Base-by-base conservation (phyloP, 2,888 invertebrate genomes). In the Mythimna loreyi region DNA sequence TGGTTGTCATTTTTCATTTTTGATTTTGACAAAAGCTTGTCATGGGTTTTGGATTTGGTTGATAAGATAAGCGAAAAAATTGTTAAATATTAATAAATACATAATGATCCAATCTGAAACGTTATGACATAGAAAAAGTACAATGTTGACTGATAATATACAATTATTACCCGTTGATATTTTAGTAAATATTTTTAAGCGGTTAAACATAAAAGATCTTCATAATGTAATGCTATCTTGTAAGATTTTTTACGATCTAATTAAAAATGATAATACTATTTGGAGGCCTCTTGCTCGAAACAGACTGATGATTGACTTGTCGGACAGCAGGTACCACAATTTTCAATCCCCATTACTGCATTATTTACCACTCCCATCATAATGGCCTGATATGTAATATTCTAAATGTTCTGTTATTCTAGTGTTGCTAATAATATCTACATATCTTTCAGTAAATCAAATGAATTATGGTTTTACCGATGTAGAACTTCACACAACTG, bases 401-500 rank as follows among this genome's bases (percentile, higher is more conserved):
- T 62, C 3, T n/a, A 7, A 19, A 3, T 40, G 4, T 4, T 3
- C 0, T 11, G 59, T 72, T 21, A 25, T 16, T 3, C 21, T 19
- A 30, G 45, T 70, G 4, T 25, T 30, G 13, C 13, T 8, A 19
- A 40, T 8, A 73, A 43, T 3, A 23, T 6, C 23, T 47, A n/a
- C 13, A 19, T 57, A 28, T 45, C 13, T 78, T 78, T 49, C 67
- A 78, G 78, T 30, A 8, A 43, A 52, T 45, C 58, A 33, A 72
- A 72, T 62, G 62, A 79, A 25, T 88, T 87, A 23, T 89, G 88
- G 84, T 94, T 93, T 71, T 83, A 92, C 63, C 89, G 84, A 71
- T 92, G 90, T 78, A 89, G 92, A 80, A 87, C 93, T 71, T 93
- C 94, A 65, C 78, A 88, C 68, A 95, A 95, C 75, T 96, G 96